Evolutionary conservation across 2,797 vertebrate species (phyloP).

Genomic region (Denticeps clupeoides): DNA sequence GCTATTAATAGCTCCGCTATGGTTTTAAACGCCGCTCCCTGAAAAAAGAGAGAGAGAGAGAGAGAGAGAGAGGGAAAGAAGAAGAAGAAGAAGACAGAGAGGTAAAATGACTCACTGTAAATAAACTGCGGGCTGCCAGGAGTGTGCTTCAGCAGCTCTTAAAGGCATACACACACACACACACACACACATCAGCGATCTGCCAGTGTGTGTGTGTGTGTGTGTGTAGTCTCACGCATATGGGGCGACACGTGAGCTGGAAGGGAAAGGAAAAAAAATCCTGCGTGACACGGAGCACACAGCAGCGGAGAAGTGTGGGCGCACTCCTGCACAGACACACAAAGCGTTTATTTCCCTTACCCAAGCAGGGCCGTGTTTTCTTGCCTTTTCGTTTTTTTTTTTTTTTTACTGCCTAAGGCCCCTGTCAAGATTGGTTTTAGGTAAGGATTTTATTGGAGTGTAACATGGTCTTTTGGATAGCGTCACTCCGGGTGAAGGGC

Average conservation of each 20-base stretch:
- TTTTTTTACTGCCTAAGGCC: constrained; percentile 19
- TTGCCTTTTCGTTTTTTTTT: constrained; percentile 9
- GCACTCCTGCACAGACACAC: constrained; percentile 2
- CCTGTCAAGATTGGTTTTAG: constrained; percentile 12
- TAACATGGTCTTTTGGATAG: constrained; percentile 13
- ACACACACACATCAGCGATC: neutral
- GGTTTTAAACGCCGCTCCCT: constrained; percentile 34
- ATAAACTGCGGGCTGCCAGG: constrained; percentile 35
- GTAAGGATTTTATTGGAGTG: constrained; percentile 8
- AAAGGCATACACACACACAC: constrained; percentile 5
- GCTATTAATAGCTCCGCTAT: constrained; percentile 51
- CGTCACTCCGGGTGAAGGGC: constrained; percentile 4
- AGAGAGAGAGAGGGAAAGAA: constrained; percentile 9
- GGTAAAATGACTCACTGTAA: constrained; percentile 38
- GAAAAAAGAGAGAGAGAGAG: constrained; percentile 13
- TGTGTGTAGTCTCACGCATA: constrained; percentile 1
- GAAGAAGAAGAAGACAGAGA: constrained; percentile 8
- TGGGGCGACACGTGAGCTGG: neutral
- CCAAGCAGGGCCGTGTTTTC: neutral
- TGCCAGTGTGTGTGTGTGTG: neutral
- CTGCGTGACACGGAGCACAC: constrained; percentile 1
- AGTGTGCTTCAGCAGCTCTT: constrained; percentile 11
- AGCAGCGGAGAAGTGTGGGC: neutral
- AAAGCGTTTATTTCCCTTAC: constrained; percentile 11
- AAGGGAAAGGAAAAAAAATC: neutral